phyloP scores from a whole-genome alignment of 1,140 invertebrate genomes.

The Drosophila pseudoobscura region DNA sequence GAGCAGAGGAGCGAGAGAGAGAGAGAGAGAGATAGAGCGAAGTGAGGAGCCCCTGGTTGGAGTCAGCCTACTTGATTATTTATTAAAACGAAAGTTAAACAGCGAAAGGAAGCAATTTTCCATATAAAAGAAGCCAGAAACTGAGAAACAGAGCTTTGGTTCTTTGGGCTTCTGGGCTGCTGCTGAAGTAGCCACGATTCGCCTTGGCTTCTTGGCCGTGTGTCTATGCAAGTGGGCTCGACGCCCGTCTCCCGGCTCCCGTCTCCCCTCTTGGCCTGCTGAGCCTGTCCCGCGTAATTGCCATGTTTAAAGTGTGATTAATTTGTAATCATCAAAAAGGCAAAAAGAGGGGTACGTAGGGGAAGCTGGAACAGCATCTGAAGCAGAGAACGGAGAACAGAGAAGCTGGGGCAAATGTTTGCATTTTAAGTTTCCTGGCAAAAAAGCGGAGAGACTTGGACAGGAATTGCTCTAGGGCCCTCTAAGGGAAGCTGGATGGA shows the following conservation, averaged over 20 bases:
- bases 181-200: constrained; percentile 36
- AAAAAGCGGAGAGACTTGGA: constrained; percentile 21
- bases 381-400: neutral
- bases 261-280: constrained; percentile 20
- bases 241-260: neutral
- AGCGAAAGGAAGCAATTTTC: constrained; percentile 81
- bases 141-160: neutral
- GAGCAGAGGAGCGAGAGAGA: neutral
- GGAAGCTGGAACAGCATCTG: constrained; percentile 25
- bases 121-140: constrained; percentile 60
- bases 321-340: constrained; percentile 81
- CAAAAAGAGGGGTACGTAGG: constrained; percentile 51
- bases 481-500: neutral
- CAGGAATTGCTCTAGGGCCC: constrained; percentile 58
- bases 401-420: constrained; percentile 51
- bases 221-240: constrained; percentile 51
- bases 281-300: constrained; percentile 69
- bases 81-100: constrained; percentile 82
- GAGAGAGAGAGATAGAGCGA: constrained; percentile 11
- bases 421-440: constrained; percentile 55
- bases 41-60: constrained; percentile 30
- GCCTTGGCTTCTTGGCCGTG: constrained; percentile 9
- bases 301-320: constrained; percentile 82
- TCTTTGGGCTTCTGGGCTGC: neutral
- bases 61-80: constrained; percentile 75